Base-by-base conservation (phyloP, 2,113 vertebrate genomes). In the Euleptes europaea region DNA sequence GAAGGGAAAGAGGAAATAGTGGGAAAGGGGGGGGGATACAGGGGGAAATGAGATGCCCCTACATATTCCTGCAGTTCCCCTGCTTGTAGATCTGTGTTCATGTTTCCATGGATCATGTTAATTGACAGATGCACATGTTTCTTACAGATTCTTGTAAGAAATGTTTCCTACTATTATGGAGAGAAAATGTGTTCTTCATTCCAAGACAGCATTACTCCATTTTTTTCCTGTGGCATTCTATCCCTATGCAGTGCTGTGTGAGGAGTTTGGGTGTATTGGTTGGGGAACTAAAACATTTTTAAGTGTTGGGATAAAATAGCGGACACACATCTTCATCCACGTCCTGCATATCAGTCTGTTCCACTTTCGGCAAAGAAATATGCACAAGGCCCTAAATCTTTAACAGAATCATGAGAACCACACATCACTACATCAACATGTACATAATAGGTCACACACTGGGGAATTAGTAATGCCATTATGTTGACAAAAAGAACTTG, bases 401-500 rank as follows among this genome's bases (percentile, higher is more conserved):
- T 91, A 84, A 86, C 86, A 89, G 78, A 57, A 28, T 60, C 80
- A 70, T 78, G 54, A 80, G 21, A 77, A 89, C 73, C 74, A 38
- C 10, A 5, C 69, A 65, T 1, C 33, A 69, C 40, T 67, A 71
- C 72, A 82, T 77, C 84, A 90, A 86, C 7, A 76, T 49, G 23
- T 7, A 51, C 31, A 82, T 82, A 71, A 47, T 19, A 88, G 49
- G 69, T 88, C 74, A 90, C 35, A 65, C 69, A 23, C 11, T 38
- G 0, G 19, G 75, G 78, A 85, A 91, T 88, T 85, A 80, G 38
- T 69, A 70, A 76, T 89, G 82, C 89, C 91, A 71, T 86, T 92
- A 83, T 74, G 86, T 91, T 92, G 85, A 89, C 77, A 84, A 28
- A 82, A 70, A 44, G 85, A 70, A 67, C 23, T 91, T 89, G 79